Evolutionary conservation across 2,888 invertebrate species (phyloP).

Genomic region (Napeogenes inachia): DNA sequence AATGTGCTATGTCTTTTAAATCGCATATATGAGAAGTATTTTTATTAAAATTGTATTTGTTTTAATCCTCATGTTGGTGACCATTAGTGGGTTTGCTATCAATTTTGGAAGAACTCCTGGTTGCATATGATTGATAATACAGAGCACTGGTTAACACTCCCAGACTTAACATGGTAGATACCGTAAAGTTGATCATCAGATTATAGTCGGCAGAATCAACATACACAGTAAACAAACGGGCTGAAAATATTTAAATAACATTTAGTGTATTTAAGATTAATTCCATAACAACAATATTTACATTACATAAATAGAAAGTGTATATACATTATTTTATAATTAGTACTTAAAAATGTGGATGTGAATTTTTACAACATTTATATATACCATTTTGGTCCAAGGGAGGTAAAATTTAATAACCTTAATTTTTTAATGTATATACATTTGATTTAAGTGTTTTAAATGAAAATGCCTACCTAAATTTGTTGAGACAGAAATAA

Average conservation of each 20-base stretch:
- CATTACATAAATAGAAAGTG: too few species aligned
- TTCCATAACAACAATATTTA: too few species aligned
- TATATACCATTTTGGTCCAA: too few species aligned
- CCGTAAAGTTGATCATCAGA: slow-evolving; percentile 83
- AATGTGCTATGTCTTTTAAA: slow-evolving; percentile 3
- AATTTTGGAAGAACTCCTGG: neutral
- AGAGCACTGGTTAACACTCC: slow-evolving; percentile 84
- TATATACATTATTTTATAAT: too few species aligned
- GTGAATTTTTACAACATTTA: too few species aligned
- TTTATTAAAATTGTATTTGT: neutral
- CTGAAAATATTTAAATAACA: slow-evolving; percentile 65
- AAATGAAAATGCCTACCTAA: slow-evolving; percentile 77
- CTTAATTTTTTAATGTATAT: neutral
- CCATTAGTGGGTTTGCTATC: slow-evolving; percentile 1
- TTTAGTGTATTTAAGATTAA: too few species aligned
- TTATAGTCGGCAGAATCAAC: slow-evolving; percentile 86
- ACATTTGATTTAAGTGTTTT: neutral
- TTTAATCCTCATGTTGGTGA: slow-evolving; percentile 17
- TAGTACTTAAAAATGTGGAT: too few species aligned
- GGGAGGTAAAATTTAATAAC: too few species aligned
- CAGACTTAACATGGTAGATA: slow-evolving; percentile 83
- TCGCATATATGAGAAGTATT: neutral
- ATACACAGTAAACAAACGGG: slow-evolving; percentile 87
- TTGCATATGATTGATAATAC: slow-evolving; percentile 76
- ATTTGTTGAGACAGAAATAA: slow-evolving; percentile 88